A percentile compares a stretch with the other conserved stretches of the same genome.
Conservation (phyloP, 2,113 vertebrate genomes). For the Hystrix brachyura region DNA sequence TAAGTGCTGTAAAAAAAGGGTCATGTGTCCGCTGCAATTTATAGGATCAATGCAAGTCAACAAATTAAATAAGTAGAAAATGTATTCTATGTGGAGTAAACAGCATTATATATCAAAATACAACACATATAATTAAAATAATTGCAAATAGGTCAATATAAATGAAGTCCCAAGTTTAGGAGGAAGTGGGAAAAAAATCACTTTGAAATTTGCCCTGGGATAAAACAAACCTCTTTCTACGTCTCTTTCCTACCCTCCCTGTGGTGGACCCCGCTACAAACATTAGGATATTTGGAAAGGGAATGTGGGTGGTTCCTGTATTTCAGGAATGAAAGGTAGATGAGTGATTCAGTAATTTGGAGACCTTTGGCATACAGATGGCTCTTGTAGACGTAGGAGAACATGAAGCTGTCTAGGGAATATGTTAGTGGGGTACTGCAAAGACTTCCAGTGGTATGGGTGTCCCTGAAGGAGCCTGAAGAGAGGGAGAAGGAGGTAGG, state of each 20-base stretch:
- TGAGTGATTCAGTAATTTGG: background rate
- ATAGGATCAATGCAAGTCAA: background rate
- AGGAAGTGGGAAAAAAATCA: background rate
- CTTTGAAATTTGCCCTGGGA: background rate
- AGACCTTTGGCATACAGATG: background rate
- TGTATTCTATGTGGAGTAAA: background rate
- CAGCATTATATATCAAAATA: background rate
- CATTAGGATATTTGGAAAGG: background rate
- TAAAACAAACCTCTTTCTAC: background rate
- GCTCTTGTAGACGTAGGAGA: background rate
- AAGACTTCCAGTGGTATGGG: background rate
- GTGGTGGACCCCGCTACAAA: background rate
- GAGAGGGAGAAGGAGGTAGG: background rate
- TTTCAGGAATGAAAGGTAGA: background rate
- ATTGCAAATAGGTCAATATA: background rate
- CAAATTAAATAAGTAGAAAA: background rate
- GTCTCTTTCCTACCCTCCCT: background rate
- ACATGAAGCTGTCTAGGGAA: background rate
- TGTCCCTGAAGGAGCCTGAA: background rate
- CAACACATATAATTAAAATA: background rate
- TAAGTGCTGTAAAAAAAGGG: background rate
- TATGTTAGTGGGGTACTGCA: background rate
- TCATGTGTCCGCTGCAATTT: background rate
- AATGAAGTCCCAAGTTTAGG: background rate
- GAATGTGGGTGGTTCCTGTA: accelerated